Base-by-base conservation (phyloP, 1,140 invertebrate genomes). In the Drosophila grimshawi region DNA sequence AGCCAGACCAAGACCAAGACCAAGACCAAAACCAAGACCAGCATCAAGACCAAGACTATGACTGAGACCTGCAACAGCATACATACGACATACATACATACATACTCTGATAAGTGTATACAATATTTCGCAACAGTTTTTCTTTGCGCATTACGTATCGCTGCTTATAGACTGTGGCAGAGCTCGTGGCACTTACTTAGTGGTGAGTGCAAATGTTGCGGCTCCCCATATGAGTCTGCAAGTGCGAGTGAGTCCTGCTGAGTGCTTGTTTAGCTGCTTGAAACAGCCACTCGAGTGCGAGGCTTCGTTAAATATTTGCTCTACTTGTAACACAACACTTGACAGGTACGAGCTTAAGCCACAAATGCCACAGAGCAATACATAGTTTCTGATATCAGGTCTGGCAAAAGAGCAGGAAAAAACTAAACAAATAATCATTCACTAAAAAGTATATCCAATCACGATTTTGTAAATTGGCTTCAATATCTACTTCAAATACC, bases 101-200 rank as follows among this genome's bases (percentile, higher is more conserved):
- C 52, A 45, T n/a, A 33, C 51, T 27, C 43, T 45, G 29, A 51
- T 57, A 64, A 62, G 51, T 69, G 62, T 66, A 48, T 51, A 67
- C 43, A 71, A 64, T 80, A 78, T 86, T 81, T 86, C 68, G 64
- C 43, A 65, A 62, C 57, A 61, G 59, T 70, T 74, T 57, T 79
- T 85, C 60, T 66, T 86, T 59, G 69, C 56, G 81, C 73, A 57
- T 78, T 81, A 75, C 68, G 68, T 86, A 86, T 83, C 72, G 72
- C 76, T 88, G 68, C 57, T 82, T 86, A 77, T 82, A 81, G 81
- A 86, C 81, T 81, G 56, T 86, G 81, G 83, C 83, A 77, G 53
- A 70, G 68, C 72, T 88, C 52, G 51, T 37, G 83, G 68, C 80
- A 88, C 83, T 86, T 82, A 86, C 83, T 86, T 80, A 88, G 60